These are phyloP conservation scores for Hystrix cristata DNA, from an alignment of 2,113 vertebrate species.

Conservation along the genomic window DNA sequence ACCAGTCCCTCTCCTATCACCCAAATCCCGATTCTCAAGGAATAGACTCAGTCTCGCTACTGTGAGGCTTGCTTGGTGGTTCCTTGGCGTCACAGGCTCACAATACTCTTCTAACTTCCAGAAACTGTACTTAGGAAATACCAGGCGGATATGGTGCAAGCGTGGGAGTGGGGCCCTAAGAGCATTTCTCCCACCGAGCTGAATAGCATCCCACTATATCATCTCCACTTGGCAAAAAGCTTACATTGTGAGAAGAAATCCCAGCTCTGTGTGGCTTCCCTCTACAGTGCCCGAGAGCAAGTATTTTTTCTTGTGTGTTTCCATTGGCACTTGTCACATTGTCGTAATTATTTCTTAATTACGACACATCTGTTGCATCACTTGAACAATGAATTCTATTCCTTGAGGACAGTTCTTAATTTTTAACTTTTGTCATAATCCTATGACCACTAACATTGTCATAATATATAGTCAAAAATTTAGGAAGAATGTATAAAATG, in stretches of 20 bases:
- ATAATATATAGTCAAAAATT: neutral
- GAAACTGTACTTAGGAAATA: slow-evolving; percentile 29
- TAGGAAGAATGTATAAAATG: neutral
- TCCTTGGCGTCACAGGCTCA: neutral
- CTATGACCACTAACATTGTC: neutral
- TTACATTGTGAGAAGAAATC: neutral
- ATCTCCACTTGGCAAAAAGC: neutral
- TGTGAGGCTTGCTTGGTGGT: neutral
- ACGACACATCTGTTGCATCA: neutral
- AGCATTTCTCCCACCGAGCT: neutral
- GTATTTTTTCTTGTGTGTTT: neutral
- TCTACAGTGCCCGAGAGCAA: neutral
- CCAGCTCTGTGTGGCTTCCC: neutral
- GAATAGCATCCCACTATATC: neutral
- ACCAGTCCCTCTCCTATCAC: neutral
- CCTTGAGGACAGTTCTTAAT: neutral
- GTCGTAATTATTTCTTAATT: neutral
- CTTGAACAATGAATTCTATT: neutral
- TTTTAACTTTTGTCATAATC: slow-evolving; percentile 1
- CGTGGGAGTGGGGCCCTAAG: neutral
- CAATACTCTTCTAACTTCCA: neutral
- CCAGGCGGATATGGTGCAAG: neutral
- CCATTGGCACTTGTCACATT: neutral
- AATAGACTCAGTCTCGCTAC: neutral
- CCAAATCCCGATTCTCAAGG: neutral